Evolutionary conservation across 2,797 vertebrate species (phyloP).

Genomic region (Cryptoblepharus egeriae): DNA sequence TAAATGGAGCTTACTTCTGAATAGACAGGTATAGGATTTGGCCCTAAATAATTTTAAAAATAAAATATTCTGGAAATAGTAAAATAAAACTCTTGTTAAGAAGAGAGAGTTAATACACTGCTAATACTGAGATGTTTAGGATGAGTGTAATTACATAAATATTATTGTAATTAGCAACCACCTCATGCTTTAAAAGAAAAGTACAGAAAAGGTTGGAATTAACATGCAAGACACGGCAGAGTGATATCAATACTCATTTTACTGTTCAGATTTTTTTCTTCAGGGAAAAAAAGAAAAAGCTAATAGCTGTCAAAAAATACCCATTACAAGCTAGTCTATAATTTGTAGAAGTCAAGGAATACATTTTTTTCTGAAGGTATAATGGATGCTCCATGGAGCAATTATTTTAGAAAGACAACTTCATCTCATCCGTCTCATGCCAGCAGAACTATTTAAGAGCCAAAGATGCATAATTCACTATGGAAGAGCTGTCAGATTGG

Average conservation of each 20-base stretch:
- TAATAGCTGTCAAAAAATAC: slow-evolving; percentile 88
- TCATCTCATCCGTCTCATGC: slow-evolving; percentile 85
- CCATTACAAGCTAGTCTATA: slow-evolving; percentile 86
- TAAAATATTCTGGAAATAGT: slow-evolving; percentile 37
- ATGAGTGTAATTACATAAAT: slow-evolving; percentile 73
- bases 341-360: slow-evolving; percentile 87
- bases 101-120: slow-evolving; percentile 36
- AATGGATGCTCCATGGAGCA: slow-evolving; percentile 86
- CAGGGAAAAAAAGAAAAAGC: slow-evolving; percentile 62
- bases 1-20: too few species aligned
- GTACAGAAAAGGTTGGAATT: slow-evolving; percentile 75
- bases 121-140: slow-evolving; percentile 51
- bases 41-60: neutral
- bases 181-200: slow-evolving; percentile 73
- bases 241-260: slow-evolving; percentile 85
- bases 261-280: slow-evolving; percentile 75
- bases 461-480: slow-evolving; percentile 84
- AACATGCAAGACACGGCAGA: slow-evolving; percentile 75
- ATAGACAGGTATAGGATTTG: too few species aligned
- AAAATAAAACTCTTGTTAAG: slow-evolving; percentile 24
- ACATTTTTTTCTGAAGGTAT: slow-evolving; percentile 86
- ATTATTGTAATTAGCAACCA: slow-evolving; percentile 79
- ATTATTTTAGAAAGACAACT: slow-evolving; percentile 89
- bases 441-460: slow-evolving; percentile 86
- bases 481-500: slow-evolving; percentile 82